Base-by-base conservation (phyloP, 2,113 vertebrate genomes). In the Aleadryas rufinucha region DNA sequence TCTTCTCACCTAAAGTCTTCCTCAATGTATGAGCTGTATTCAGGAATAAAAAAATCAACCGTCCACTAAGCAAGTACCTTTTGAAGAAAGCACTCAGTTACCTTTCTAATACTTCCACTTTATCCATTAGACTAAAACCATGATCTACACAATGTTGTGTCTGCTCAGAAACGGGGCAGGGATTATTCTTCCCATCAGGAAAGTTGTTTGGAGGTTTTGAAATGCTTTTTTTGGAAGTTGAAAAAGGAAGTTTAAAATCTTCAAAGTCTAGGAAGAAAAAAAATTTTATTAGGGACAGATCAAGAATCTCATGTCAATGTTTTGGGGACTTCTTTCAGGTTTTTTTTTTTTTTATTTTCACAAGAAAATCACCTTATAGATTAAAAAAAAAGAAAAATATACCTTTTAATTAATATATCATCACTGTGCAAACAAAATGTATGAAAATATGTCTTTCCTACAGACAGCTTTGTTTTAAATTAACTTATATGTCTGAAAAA, bases 61-160 rank as follows among this genome's bases (percentile, higher is more conserved):
- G 19, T 45, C 10, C 21, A 35, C 27, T 16, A 79, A 80, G 2
- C 4, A n/a, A 79, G 10, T 11, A 22, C 7, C 14, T 74, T 80
- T 39, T 10, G 12, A 69, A 54, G 30, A 76, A 61, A 50, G 18
- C 3, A 4, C 13, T 16, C 4, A 0, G 3, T 35, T 56, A 56
- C 17, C 13, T 72, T 72, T 44, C 26, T 45, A 60, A 24, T 17
- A 12, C 5, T 82, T 75, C 45, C 42, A 41, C 7, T 72, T 76
- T 44, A 47, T 61, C n/a, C 26, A 7, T 33, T 33, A 39, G 47
- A 57, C 45, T 30, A 19, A 90, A 93, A 23, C 6, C 22, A 27
- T 7, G 10, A 42, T 47, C 23, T n/a, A 16, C 10, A 7, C 35
- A 44, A 49, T 1, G 1, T 9, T 1, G 1, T 6, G 3, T 28